A percentile compares a stretch with the other conserved stretches of the same genome.
These are phyloP conservation scores for honey bee (Apis mellifera) DNA, from an alignment of 1,140 invertebrate genomes.

Conservation along the genomic window Amel_HAv3.1 CM009938.2:4782001-4782500, in stretches of 20 bases:
- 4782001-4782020: no score
- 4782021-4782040: no score
- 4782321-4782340: conserved; percentile 6
- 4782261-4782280: neutral
- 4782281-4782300: neutral
- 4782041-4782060: neutral
- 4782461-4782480: conserved; percentile 36
- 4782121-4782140: neutral
- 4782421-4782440: conserved; percentile 28
- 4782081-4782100: neutral
- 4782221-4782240: conserved; percentile 17
- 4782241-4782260: neutral
- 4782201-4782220: conserved; percentile 9
- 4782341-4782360: conserved; percentile 22
- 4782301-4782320: neutral
- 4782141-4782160: no score
- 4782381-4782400: conserved; percentile 42
- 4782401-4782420: conserved; percentile 14
- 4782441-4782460: conserved; percentile 48
- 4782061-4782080: neutral
- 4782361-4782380: conserved; percentile 13
- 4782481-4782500: neutral
- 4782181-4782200: neutral
- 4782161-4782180: neutral
- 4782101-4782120: neutral